These are phyloP conservation scores for Myiotriccus ornatus DNA, from an alignment of 2,797 vertebrate species.

Conservation along the genomic window DNA sequence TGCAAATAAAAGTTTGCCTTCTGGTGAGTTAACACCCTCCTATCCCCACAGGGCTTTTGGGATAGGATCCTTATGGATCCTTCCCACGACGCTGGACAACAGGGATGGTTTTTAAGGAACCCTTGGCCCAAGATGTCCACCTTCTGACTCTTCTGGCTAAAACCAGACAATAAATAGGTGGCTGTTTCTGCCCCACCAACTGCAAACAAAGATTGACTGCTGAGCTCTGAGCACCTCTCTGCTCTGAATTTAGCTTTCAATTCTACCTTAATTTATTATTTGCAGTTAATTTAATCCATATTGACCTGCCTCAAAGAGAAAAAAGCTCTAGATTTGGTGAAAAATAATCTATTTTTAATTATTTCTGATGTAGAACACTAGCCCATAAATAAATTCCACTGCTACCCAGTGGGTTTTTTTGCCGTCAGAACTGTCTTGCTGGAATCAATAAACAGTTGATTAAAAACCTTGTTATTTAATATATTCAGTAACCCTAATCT, in stretches of 20 bases:
- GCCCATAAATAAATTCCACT: constrained; percentile 45
- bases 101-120: neutral
- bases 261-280: constrained; percentile 63
- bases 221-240: neutral
- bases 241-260: constrained; percentile 32
- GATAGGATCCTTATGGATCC: neutral
- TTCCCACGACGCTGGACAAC: neutral
- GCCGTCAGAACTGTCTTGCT: constrained; percentile 59
- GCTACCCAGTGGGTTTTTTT: constrained; percentile 35
- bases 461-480: constrained; percentile 78
- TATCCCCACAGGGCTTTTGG: neutral
- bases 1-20: neutral
- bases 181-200: neutral
- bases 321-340: constrained; percentile 47
- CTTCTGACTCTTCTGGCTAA: neutral
- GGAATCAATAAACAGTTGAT: constrained; percentile 78
- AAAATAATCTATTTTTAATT: constrained; percentile 66
- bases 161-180: neutral
- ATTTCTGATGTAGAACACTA: constrained; percentile 53
- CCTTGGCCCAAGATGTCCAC: neutral
- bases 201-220: constrained; percentile 19
- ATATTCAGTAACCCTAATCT: constrained; percentile 73
- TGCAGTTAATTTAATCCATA: constrained; percentile 64
- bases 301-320: constrained; percentile 45
- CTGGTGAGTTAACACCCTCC: neutral